A percentile compares a stretch with the other conserved stretches of the same genome.
These are phyloP conservation scores for Chaunax sp. DNA, from an alignment of 2,797 vertebrate species.

Conservation along the genomic window DNA sequence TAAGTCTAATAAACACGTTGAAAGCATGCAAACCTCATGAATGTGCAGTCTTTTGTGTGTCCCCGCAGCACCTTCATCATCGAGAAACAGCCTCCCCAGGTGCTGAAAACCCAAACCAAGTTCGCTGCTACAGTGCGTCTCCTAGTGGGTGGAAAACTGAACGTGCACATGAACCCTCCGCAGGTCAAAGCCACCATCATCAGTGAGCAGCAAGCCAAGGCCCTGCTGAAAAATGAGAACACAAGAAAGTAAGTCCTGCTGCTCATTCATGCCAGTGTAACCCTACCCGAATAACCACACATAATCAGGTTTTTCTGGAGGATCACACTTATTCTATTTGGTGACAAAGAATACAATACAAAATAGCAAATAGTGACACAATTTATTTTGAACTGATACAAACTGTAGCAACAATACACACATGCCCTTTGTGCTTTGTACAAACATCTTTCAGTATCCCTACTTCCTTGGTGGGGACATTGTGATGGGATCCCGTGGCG, in stretches of 20 bases:
- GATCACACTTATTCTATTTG: no score
- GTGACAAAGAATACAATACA: no score
- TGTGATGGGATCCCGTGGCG: background rate
- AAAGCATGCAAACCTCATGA: background rate
- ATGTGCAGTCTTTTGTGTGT: background rate
- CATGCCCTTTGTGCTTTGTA: no score
- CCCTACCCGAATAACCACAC: no score
- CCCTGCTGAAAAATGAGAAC: conserved; percentile 96
- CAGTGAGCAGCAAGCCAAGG: conserved; percentile 97
- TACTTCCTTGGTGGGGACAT: background rate
- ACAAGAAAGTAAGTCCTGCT: conserved; percentile 79
- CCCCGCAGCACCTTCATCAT: conserved; percentile 94
- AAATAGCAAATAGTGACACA: no score
- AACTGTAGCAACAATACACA: no score
- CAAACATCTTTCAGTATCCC: no score
- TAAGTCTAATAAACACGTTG: background rate
- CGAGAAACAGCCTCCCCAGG: conserved; percentile 98
- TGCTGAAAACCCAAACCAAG: conserved; percentile 97
- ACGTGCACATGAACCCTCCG: conserved; percentile 98
- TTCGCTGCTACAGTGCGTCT: conserved; percentile 96
- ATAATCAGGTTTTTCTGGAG: no score
- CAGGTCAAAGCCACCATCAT: conserved; percentile 99
- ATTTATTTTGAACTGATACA: no score
- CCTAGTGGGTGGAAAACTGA: conserved; percentile 95
- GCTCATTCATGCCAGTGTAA: no score